A percentile compares a stretch with the other conserved stretches of the same genome.
These are phyloP conservation scores for Conistra vaccinii DNA, from an alignment of 2,888 invertebrate genomes.

Conservation along the genomic window DNA sequence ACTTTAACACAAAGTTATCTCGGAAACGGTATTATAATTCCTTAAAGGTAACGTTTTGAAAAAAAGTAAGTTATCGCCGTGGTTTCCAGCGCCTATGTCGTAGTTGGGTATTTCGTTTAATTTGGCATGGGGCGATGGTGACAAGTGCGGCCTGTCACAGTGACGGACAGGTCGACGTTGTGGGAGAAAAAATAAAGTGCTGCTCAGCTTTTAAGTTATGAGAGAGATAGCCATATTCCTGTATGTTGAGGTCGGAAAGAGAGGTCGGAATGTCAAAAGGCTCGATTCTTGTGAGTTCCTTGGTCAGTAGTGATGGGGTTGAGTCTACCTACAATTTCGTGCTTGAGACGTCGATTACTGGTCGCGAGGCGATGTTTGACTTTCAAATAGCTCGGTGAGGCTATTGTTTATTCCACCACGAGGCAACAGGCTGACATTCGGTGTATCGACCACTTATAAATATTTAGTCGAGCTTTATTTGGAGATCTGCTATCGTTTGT, in stretches of 20 bases:
- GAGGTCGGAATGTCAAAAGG: slow-evolving; percentile 72
- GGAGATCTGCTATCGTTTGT: slow-evolving; percentile 80
- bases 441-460: slow-evolving; percentile 81
- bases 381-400: slow-evolving; percentile 79
- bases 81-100: slow-evolving; percentile 78
- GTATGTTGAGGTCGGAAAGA: slow-evolving; percentile 64
- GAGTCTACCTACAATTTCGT: slow-evolving; percentile 77
- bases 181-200: slow-evolving; percentile 76
- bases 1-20: slow-evolving; percentile 75
- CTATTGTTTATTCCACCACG: slow-evolving; percentile 81
- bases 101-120: slow-evolving; percentile 80
- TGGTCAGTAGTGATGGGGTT: slow-evolving; percentile 76
- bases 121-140: slow-evolving; percentile 82
- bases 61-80: slow-evolving; percentile 73
- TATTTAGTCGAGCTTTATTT: slow-evolving; percentile 82
- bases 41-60: slow-evolving; percentile 74
- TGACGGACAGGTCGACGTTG: slow-evolving; percentile 78
- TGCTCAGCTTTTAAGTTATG: slow-evolving; percentile 72
- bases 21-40: slow-evolving; percentile 74
- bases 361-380: slow-evolving; percentile 78
- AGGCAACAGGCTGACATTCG: slow-evolving; percentile 77
- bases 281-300: slow-evolving; percentile 74
- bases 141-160: slow-evolving; percentile 76
- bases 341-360: slow-evolving; percentile 85
- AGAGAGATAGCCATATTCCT: slow-evolving; percentile 65